Evolutionary conservation across 2,113 vertebrate species (phyloP).

Genomic region (Aleadryas rufinucha): DNA sequence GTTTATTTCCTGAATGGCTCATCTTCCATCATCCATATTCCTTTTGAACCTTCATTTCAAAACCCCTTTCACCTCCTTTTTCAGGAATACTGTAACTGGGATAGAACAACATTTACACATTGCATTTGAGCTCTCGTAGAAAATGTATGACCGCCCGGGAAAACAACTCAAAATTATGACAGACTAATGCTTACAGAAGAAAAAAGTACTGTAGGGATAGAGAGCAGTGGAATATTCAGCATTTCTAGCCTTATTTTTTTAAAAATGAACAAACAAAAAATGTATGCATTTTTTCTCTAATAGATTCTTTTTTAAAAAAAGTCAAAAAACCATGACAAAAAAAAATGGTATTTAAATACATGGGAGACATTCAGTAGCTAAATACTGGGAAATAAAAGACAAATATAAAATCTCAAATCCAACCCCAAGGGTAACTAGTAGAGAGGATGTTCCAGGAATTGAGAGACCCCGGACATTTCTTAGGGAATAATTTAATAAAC

Average conservation of each 20-base stretch:
- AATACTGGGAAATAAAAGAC: neutral
- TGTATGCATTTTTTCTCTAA: neutral
- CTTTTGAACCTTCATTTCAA: neutral
- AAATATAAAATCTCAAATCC: neutral
- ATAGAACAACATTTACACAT: neutral
- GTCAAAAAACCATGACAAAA: accelerated
- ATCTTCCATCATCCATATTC: neutral
- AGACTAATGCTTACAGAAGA: neutral
- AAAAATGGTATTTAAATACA: neutral
- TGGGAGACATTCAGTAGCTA: neutral
- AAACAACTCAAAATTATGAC: neutral
- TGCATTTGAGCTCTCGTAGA: neutral
- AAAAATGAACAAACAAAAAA: neutral
- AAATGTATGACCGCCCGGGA: neutral
- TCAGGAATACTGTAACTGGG: neutral
- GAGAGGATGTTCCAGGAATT: neutral
- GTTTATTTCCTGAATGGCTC: neutral
- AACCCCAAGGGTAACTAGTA: neutral
- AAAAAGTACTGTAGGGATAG: neutral
- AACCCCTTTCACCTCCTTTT: neutral
- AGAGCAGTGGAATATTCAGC: neutral
- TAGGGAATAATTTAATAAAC: constrained; percentile 8
- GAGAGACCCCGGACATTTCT: neutral
- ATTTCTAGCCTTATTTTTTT: neutral
- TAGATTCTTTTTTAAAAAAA: neutral